These are phyloP conservation scores for Acanthosepion pharaonis DNA, from an alignment of 2,888 invertebrate genomes.

Conservation along the genomic window DNA sequence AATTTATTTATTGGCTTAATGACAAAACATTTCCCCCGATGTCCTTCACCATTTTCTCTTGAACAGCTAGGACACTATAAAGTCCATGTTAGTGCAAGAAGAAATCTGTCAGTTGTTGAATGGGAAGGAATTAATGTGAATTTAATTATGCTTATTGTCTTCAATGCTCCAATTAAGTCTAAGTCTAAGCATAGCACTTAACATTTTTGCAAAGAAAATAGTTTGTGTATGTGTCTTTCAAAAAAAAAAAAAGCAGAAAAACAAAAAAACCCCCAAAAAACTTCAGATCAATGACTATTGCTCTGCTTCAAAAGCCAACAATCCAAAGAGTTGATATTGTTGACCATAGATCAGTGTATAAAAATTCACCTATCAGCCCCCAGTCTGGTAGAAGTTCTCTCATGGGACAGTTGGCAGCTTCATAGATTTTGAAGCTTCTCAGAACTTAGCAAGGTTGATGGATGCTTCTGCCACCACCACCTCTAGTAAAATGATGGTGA, in stretches of 20 bases:
- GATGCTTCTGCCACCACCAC: not conserved
- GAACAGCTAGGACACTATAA: not conserved
- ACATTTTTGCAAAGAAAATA: conserved; percentile 16
- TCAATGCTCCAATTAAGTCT: not conserved
- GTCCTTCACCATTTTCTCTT: not conserved
- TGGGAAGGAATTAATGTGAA: not conserved
- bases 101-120: conserved; percentile 33
- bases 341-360: not conserved
- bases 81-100: not conserved
- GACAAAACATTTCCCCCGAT: not conserved
- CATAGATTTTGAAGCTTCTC: not conserved
- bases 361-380: not conserved
- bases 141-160: not conserved
- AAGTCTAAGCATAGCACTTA: not conserved
- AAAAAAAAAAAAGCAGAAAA: not conserved
- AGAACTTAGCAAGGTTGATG: not conserved
- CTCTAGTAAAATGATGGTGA: conserved; percentile 6
- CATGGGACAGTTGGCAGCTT: not conserved
- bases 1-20: not conserved
- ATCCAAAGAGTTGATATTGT: not conserved
- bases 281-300: not conserved
- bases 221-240: not conserved
- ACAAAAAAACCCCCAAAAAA: not conserved
- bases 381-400: not conserved
- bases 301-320: not conserved